Evolutionary conservation across 2,888 invertebrate genomes (phyloP).

Genomic region (Nymphalis polychloros): DNA sequence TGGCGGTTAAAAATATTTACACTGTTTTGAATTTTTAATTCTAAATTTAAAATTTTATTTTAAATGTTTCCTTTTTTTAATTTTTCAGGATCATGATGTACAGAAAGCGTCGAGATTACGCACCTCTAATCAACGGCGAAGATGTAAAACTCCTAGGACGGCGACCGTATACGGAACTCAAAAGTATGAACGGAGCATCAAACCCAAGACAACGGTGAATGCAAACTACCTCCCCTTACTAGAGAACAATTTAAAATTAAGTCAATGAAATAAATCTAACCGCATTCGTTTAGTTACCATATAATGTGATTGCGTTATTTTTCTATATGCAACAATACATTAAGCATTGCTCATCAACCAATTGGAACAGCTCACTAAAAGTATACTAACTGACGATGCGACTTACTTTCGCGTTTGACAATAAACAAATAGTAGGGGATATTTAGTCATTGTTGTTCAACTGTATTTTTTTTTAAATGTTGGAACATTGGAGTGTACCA

Average conservation of each 20-base stretch:
- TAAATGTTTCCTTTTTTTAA: slow-evolving; percentile 19
- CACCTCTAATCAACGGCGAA: slow-evolving; percentile 54
- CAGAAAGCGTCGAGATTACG: slow-evolving; percentile 63
- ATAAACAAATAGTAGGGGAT: slow-evolving; percentile 21
- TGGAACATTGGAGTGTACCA: slow-evolving; percentile 52
- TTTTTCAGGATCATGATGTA: slow-evolving; percentile 75
- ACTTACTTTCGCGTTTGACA: slow-evolving; percentile 11
- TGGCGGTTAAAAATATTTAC: no score
- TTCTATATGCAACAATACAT: no score
- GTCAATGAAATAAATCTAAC: no score
- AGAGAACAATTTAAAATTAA: not conserved
- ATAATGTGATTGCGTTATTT: no score
- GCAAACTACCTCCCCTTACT: slow-evolving; percentile 31
- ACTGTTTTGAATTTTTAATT: not conserved
- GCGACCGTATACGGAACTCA: slow-evolving; percentile 70
- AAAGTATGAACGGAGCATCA: slow-evolving; percentile 66
- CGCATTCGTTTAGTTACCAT: no score
- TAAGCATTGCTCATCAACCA: no score
- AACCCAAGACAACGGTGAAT: slow-evolving; percentile 61
- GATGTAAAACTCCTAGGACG: slow-evolving; percentile 62
- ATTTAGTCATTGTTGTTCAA: slow-evolving; percentile 14
- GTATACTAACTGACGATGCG: slow-evolving; percentile 21
- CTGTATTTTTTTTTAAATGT: not conserved
- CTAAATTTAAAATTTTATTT: no score
- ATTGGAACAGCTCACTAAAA: slow-evolving; percentile 11